Evolutionary conservation across 2,888 invertebrate species (phyloP).

Genomic region (Meganola albula): DNA sequence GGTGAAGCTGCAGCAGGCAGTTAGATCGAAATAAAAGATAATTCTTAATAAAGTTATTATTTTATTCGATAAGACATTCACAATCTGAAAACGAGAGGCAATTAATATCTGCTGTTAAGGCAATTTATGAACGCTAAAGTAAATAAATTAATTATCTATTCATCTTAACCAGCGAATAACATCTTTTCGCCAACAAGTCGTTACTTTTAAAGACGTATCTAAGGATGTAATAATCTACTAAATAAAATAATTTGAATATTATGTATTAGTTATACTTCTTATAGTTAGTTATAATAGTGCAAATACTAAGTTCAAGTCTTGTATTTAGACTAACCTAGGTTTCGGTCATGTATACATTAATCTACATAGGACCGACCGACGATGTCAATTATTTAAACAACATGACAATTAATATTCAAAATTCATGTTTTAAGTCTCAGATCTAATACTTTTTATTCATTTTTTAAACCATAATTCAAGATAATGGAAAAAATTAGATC

Average conservation of each 20-base stretch:
- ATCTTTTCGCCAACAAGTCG: constrained; percentile 53
- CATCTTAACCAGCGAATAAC: constrained; percentile 51
- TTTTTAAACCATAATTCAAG: constrained; percentile 22
- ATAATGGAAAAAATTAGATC: constrained; percentile 26
- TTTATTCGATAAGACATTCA: constrained; percentile 73
- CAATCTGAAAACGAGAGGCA: constrained; percentile 66
- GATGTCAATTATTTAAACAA: constrained; percentile 15
- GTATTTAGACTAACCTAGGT: constrained; percentile 49
- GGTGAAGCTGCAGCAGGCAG: no score
- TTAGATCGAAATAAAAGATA: constrained; percentile 20
- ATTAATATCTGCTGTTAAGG: constrained; percentile 66
- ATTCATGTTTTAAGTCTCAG: constrained; percentile 25
- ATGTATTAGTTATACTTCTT: constrained; percentile 41
- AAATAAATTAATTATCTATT: constrained; percentile 67
- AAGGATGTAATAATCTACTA: constrained; percentile 39
- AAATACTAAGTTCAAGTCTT: constrained; percentile 49
- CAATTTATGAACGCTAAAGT: constrained; percentile 65
- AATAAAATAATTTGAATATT: constrained; percentile 45
- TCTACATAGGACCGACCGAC: constrained; percentile 24
- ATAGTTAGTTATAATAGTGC: constrained; percentile 51
- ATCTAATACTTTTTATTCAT: constrained; percentile 28
- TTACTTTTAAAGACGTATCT: constrained; percentile 37
- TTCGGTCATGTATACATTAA: constrained; percentile 40
- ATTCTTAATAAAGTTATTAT: constrained; percentile 59
- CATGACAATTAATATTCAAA: constrained; percentile 17